These are phyloP conservation scores for Desmophyllum pertusum DNA, from an alignment of 92 coral and sea anemone species.

Conservation along the genomic window DNA sequence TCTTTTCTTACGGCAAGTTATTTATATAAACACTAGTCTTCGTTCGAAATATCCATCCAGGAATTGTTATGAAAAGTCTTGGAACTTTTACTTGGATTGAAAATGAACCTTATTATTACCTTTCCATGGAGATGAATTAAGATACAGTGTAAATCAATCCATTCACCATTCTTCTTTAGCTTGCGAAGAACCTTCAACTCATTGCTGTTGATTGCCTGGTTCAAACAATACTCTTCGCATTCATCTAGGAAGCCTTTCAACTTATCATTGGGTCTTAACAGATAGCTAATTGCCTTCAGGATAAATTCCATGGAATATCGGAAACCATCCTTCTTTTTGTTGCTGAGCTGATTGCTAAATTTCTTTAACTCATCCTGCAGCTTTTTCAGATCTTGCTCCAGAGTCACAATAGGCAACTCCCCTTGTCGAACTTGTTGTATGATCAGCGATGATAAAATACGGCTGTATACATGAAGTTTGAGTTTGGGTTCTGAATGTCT, in stretches of 20 bases:
- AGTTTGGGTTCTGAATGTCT: background rate
- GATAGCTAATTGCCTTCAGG: background rate
- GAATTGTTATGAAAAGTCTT: too few relatives aligned
- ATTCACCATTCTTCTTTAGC: background rate
- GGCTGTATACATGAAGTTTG: constrained; percentile 13
- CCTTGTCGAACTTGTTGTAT: constrained; percentile 7
- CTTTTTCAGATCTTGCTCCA: constrained; percentile 20
- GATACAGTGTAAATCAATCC: constrained; percentile 20
- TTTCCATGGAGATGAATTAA: constrained; percentile 11
- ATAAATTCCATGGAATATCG: constrained; percentile 34
- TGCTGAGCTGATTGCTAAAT: background rate
- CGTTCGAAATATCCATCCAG: too few relatives aligned
- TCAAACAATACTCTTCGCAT: background rate
- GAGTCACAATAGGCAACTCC: background rate
- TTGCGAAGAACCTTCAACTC: background rate
- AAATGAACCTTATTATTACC: too few relatives aligned
- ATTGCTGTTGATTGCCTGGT: background rate
- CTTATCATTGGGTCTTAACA: constrained; percentile 4
- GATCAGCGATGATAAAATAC: constrained; percentile 3
- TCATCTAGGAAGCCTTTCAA: background rate
- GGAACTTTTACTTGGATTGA: too few relatives aligned
- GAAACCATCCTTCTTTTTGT: background rate
- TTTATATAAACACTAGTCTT: too few relatives aligned
- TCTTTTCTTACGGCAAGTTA: too few relatives aligned
- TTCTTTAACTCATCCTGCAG: background rate